Evolutionary conservation across 2,113 vertebrate species (phyloP).

Genomic region (Pongo pygmaeus): DNA sequence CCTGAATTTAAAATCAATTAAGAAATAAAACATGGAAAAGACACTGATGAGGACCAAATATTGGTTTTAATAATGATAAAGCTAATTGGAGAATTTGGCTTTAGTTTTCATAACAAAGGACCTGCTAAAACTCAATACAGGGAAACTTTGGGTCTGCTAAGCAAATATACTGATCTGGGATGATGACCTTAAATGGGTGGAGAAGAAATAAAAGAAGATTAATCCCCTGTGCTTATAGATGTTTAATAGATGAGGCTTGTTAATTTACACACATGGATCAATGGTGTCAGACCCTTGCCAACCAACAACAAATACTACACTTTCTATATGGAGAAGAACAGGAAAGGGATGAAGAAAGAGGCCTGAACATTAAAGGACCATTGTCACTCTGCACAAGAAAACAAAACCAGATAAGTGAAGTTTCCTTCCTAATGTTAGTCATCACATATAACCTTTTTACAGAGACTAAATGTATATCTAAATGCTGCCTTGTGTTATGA

Average conservation of each 20-base stretch:
- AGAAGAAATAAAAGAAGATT: not conserved
- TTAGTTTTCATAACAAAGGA: not conserved
- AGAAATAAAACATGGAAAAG: not conserved
- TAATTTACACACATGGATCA: constrained; percentile 38
- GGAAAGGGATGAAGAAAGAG: not conserved
- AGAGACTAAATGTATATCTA: not conserved
- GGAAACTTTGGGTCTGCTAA: not conserved
- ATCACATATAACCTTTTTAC: not conserved
- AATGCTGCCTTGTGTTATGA: not conserved
- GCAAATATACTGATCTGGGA: not conserved
- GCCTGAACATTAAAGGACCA: not conserved
- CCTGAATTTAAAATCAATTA: constrained; percentile 30
- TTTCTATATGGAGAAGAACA: not conserved
- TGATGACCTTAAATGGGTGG: not conserved
- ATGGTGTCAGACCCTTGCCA: not conserved
- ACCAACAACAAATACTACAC: not conserved
- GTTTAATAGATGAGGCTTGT: constrained; percentile 27
- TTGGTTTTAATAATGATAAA: constrained; percentile 11
- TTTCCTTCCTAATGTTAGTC: not conserved
- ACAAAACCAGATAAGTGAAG: not conserved
- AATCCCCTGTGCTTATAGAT: not conserved
- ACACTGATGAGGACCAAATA: not conserved
- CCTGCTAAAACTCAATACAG: not conserved
- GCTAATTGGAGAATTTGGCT: not conserved
- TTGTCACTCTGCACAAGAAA: not conserved